Evolutionary conservation across 2,888 invertebrate species (phyloP).

Genomic region (Endotricha flammealis): DNA sequence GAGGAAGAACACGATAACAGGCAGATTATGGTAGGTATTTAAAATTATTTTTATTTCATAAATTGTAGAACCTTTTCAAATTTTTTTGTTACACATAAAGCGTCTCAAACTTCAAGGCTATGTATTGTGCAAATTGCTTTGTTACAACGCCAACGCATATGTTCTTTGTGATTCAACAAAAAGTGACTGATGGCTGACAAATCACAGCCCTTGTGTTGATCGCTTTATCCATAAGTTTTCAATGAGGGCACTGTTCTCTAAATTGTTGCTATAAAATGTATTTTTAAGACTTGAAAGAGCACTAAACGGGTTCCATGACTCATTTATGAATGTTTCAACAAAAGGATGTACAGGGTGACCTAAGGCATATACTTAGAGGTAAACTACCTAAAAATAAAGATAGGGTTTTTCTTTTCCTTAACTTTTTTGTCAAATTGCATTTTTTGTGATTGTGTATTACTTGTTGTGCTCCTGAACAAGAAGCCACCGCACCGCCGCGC

Average conservation of each 20-base stretch:
- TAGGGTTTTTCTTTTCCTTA: no score
- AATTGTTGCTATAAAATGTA: conserved; percentile 10
- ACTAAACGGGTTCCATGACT: conserved; percentile 10
- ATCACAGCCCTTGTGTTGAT: conserved; percentile 24
- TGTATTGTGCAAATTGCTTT: conserved; percentile 34
- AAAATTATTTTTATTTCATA: no score
- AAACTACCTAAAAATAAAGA: no score
- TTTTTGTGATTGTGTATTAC: no score
- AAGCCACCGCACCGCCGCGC: no score
- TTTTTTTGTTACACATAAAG: conserved; percentile 15
- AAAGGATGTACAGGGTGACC: background rate
- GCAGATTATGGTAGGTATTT: no score
- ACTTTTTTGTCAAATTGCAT: no score
- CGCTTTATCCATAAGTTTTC: conserved; percentile 10
- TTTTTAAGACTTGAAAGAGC: conserved; percentile 2
- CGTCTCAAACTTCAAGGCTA: conserved; percentile 39
- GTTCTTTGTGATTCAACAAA: conserved; percentile 35
- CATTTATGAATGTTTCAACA: conserved; percentile 2
- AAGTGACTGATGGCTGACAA: conserved; percentile 36
- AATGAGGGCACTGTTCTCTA: conserved; percentile 14
- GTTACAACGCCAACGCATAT: conserved; percentile 34
- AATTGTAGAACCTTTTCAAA: background rate
- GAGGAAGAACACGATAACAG: no score
- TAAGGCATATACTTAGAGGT: no score
- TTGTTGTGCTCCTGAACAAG: no score